Percentiles rank a stretch among this genome's conserved stretches.
Conservation (phyloP, 2,113 vertebrate genomes). For the Trichomycterus rosablanca region DNA sequence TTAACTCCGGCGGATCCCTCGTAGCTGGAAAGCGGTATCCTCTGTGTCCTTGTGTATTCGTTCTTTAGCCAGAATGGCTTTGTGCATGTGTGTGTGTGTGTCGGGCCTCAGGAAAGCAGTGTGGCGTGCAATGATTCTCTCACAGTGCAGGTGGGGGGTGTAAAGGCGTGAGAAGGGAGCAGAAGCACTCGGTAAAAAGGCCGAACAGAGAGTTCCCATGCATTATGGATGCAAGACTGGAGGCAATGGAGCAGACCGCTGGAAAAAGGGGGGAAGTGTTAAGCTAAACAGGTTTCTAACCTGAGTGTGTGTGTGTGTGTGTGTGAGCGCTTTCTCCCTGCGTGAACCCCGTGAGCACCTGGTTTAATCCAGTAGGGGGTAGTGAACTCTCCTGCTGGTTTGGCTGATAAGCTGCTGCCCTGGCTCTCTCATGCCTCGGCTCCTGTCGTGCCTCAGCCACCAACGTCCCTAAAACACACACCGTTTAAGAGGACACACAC, state of each 20-base stretch:
- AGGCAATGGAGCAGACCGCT: constrained; percentile 18
- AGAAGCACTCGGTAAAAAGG: constrained; percentile 11
- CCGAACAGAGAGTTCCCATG: neutral
- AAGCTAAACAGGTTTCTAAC: constrained; percentile 22
- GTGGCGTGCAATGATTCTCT: constrained; percentile 8
- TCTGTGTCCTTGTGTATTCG: neutral
- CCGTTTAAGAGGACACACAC: neutral
- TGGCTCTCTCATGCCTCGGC: constrained; percentile 51
- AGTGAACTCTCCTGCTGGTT: constrained; percentile 57
- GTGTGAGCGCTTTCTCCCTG: constrained; percentile 35
- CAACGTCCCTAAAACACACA: constrained; percentile 37
- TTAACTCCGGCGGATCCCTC: constrained; percentile 16
- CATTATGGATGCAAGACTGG: constrained; percentile 29
- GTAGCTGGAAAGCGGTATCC: neutral
- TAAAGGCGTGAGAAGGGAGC: constrained; percentile 9
- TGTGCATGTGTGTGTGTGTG: neutral
- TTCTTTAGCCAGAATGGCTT: neutral
- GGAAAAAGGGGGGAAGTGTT: constrained; percentile 10
- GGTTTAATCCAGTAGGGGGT: constrained; percentile 43
- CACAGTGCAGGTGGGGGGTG: constrained; percentile 6
- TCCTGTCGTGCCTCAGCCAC: constrained; percentile 46
- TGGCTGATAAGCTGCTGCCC: constrained; percentile 58
- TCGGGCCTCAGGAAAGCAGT: constrained; percentile 4
- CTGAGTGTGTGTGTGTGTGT: constrained; percentile 6
- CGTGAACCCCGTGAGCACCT: constrained; percentile 35